Base-by-base conservation (phyloP, 1,140 invertebrate genomes). In the Cecropterus lyciades region DNA sequence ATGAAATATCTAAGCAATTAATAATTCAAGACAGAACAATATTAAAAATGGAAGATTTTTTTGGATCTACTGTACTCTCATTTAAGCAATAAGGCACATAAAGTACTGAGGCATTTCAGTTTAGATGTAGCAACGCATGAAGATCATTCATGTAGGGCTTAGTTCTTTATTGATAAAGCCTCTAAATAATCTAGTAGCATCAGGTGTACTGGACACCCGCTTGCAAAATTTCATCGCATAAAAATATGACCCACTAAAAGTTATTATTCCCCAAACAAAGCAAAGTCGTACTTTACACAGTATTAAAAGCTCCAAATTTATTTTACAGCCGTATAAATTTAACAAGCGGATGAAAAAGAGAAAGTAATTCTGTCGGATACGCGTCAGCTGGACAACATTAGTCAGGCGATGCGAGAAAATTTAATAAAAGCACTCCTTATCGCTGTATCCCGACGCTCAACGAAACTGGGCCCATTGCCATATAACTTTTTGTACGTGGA, bases 331-430 rank as follows among this genome's bases (percentile, higher is more conserved):
- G 70, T 74, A 76, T 66, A 75, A 73, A 77, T 78, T 74, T 73
- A 53, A 53, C 66, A 72, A 67, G 45, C 68, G 75, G 52, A 59
- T 73, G 71, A 77, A 82, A 82, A 79, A 83, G 79, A 81, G 80
- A 85, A 82, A 83, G 81, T 85, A 75, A 83, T 77, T 82, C 73
- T 76, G 72, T 80, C 75, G 80, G 84, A 82, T 80, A 65, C 59
- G 84, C 87, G 87, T 85, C 87, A 89, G 85, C 87, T 89, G 87
- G 80, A 67, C 80, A 64, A 79, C 85, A 89, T 89, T 87, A 89
- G 87, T 89, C 80, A 89, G 75, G 66, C 84, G 84, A 87, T 80
- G 87, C 82, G 87, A 87, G 85, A 80, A 82, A 84, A 89, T 89
- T 89, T 89, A 87, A 87, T 89, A 89, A 89, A 87, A 86, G 84